phyloP scores from a whole-genome alignment of 2,113 vertebrate species.

The Prunella himalayana region DNA sequence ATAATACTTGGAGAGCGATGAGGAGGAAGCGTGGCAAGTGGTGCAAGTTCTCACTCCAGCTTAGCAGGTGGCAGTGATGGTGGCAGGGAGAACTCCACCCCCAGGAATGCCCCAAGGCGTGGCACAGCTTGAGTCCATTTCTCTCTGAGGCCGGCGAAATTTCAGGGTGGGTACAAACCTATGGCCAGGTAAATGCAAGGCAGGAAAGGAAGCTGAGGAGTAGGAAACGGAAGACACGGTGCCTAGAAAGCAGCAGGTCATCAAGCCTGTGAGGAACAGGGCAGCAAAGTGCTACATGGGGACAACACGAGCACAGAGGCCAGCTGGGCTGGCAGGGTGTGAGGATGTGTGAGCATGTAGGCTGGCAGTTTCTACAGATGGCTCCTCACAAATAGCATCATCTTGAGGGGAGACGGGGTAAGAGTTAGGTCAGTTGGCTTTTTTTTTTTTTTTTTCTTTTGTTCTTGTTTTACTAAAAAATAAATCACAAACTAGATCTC shows the following conservation, averaged over 20 bases:
- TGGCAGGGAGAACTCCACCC: neutral
- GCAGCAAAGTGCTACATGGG: constrained; percentile 16
- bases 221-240: constrained; percentile 49
- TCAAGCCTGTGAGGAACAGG: constrained; percentile 32
- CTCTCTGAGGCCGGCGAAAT: neutral
- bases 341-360: constrained; percentile 4
- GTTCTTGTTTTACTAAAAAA: constrained; percentile 69
- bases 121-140: neutral
- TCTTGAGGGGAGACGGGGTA: constrained; percentile 7
- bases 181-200: neutral
- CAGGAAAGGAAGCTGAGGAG: neutral
- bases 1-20: neutral
- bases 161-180: neutral
- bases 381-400: constrained; percentile 29
- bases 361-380: constrained; percentile 4
- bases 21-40: constrained; percentile 9
- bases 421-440: neutral
- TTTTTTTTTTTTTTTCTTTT: neutral
- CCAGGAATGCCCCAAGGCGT: neutral
- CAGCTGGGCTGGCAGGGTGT: neutral
- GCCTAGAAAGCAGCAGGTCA: constrained; percentile 46
- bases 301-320: neutral
- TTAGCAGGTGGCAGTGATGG: neutral
- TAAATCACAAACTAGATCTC: constrained; percentile 73
- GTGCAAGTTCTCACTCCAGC: constrained; percentile 24